Base-by-base conservation (phyloP, 2,797 vertebrate genomes). In the Masticophis lateralis region DNA sequence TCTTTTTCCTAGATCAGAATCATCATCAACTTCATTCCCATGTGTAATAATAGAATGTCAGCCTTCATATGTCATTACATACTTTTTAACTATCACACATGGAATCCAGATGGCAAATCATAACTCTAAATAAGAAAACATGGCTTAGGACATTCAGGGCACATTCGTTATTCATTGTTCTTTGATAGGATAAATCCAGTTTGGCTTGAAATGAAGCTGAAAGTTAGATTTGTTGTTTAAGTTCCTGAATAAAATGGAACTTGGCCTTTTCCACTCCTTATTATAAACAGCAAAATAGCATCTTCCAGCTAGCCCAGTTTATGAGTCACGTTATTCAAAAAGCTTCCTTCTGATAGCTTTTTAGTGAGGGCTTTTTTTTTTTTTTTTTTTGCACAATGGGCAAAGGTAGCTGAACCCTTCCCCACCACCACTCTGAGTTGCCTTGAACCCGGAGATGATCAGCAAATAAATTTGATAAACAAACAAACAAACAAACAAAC, bases 71-170 rank as follows among this genome's bases (percentile, higher is more conserved):
- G 69, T 28, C n/a, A 92, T 95, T 87, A 93, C 88, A 95, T 92
- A 89, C 74, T 96, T 89, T 94, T 93, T 27, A 92, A 55, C 25
- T 63, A 53, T 95, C n/a, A 0, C 93, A 97, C 94, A 94, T 94
- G 96, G 97, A 92, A 88, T 94, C 96, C 97, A 97, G 95, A 96
- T 96, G 96, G 95, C 86, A 16, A 20, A 92, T 28, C 25, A 20
- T 89, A 37, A 53, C 66, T 91, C 53, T 69, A 89, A 96, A 59
- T 91, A 92, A 96, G 95, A 94, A 95, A 94, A 87, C 92, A 93
- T 88, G 94, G 92, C 92, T 96, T 95, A 94, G 90, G 95, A 93
- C 94, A 93, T 93, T 94, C 95, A 92, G 94, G 92, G 94, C 96
- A 94, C 94, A 95, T 96, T 96, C 88, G 94, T 94, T 95, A 95